These are phyloP conservation scores for Lithosia quadra DNA, from an alignment of 2,888 invertebrate genomes.

Conservation along the genomic window DNA sequence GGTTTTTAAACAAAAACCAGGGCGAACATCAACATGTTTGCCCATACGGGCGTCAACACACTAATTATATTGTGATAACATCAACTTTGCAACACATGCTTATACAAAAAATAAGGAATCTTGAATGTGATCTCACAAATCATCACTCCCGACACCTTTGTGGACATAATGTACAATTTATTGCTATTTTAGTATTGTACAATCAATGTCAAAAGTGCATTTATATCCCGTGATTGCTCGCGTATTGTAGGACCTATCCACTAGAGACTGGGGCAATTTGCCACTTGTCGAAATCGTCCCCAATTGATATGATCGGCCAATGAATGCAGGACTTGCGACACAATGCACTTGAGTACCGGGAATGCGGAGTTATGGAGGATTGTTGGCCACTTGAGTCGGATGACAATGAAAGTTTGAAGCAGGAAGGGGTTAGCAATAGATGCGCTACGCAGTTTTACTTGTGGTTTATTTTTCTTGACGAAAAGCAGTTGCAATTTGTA, in stretches of 20 bases:
- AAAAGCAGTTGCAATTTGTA: no score
- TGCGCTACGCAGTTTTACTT: not conserved
- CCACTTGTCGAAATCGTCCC: slow-evolving; percentile 57
- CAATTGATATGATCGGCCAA: slow-evolving; percentile 27
- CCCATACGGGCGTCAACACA: no score
- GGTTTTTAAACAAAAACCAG: no score
- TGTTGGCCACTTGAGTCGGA: slow-evolving; percentile 11
- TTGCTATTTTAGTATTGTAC: no score
- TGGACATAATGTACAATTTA: no score
- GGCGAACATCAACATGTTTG: no score
- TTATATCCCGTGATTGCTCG: slow-evolving; percentile 1
- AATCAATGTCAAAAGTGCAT: slow-evolving; percentile 5
- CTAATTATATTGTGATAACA: no score
- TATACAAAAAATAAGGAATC: no score
- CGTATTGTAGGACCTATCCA: not conserved
- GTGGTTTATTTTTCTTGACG: no score
- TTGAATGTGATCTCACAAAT: no score
- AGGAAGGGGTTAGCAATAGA: not conserved
- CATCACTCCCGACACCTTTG: no score
- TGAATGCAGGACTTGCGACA: slow-evolving; percentile 28
- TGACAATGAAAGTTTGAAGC: not conserved
- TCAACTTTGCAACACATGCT: no score
- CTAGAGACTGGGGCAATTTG: slow-evolving; percentile 62
- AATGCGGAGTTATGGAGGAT: slow-evolving; percentile 4
- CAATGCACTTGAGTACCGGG: slow-evolving; percentile 22